These are phyloP conservation scores for Adineta ricciae DNA, from an alignment of 2,888 invertebrate genomes.

Conservation along the genomic window DNA sequence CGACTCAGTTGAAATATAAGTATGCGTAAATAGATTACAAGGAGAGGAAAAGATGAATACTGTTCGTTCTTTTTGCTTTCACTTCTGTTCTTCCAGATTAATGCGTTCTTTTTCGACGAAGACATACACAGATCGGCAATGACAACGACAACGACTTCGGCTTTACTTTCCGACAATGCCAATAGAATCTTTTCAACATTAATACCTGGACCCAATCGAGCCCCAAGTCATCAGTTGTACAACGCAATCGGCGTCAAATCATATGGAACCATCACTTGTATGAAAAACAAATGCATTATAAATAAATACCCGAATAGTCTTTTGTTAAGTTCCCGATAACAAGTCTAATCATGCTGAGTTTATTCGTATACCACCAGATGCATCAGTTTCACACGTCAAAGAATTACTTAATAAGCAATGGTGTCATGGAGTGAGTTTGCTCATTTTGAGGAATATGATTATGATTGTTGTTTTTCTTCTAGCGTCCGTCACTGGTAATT, in stretches of 20 bases:
- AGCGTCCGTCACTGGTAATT: conserved; percentile 48
- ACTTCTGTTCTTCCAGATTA: too few relatives aligned
- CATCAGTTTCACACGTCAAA: neutral
- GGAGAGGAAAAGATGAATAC: neutral
- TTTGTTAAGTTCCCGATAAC: neutral
- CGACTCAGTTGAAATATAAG: too few relatives aligned
- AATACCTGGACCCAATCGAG: neutral
- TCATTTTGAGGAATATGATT: too few relatives aligned
- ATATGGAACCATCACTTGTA: neutral
- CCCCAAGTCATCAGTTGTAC: neutral
- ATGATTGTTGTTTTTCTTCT: neutral
- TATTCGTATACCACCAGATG: neutral
- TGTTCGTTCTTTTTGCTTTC: neutral
- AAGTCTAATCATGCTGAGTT: neutral
- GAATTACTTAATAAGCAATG: neutral
- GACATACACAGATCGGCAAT: neutral
- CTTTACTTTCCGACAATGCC: too few relatives aligned
- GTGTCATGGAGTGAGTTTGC: neutral
- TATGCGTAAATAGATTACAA: neutral
- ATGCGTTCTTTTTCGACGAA: neutral
- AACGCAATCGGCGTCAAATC: neutral
- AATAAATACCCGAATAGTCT: too few relatives aligned
- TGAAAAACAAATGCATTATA: neutral
- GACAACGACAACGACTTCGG: neutral
- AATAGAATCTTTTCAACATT: neutral